Percentiles rank a stretch among this genome's conserved stretches.
Conservation (phyloP, 2,113 vertebrate genomes). For the Cochlearius cochlearius region DNA sequence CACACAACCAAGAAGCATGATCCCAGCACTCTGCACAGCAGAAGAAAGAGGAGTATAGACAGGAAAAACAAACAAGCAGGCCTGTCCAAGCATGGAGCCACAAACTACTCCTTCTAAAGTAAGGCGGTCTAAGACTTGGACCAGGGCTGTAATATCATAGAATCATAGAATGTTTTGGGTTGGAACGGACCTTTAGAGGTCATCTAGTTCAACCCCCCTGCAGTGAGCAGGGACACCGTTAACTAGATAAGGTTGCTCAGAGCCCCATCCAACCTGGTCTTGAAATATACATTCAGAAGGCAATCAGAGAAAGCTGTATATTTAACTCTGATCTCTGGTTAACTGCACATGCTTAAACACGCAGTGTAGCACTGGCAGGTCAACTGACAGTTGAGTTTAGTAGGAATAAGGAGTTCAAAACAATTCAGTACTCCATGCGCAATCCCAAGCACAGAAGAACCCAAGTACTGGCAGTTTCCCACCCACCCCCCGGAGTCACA, state of each 20-base stretch:
- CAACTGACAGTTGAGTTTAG: neutral
- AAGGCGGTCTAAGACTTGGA: neutral
- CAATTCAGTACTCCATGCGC: neutral
- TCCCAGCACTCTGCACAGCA: neutral
- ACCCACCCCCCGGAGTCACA: neutral
- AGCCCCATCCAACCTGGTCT: no score
- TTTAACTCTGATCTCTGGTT: neutral
- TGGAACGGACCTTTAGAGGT: no score
- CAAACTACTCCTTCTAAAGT: neutral
- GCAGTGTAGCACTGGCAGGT: neutral
- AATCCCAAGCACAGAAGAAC: neutral
- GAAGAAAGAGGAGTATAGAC: neutral
- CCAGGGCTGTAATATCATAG: neutral
- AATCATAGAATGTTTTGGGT: no score
- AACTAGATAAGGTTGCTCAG: no score
- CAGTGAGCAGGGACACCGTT: no score
- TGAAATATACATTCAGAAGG: neutral
- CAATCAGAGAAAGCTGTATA: neutral
- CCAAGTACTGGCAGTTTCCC: neutral
- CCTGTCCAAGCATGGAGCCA: neutral
- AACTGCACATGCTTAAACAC: neutral
- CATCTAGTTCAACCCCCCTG: no score
- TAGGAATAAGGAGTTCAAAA: neutral
- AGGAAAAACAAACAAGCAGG: neutral
- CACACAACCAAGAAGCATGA: neutral